Base-by-base conservation (phyloP, 2,797 vertebrate genomes). In the Moxostoma hubbsi region DNA sequence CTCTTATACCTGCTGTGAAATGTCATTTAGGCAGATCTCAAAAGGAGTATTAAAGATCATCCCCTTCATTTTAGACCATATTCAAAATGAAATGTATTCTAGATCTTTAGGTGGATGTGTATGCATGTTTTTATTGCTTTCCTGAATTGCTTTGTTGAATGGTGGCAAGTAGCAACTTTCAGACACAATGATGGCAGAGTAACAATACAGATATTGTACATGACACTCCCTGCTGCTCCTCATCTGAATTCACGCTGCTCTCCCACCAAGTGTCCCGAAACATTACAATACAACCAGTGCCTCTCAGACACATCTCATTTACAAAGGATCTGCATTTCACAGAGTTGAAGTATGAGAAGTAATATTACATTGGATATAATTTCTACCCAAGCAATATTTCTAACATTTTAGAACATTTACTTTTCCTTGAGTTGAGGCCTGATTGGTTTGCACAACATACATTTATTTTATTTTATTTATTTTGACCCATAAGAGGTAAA, bases 211-310 rank as follows among this genome's bases (percentile, higher is more conserved):
- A 82, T 51, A 70, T 18, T 47, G 62, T 59, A 11, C 51, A n/a
- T 36, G 67, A 49, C 75, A 67, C 75, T 68, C 77, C 65, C 82
- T 66, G 36, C 49, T 64, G 73, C 18, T 36, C 51, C 77, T 77
- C 73, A 80, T 76, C 66, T 66, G 36, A 81, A 82, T 64, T 85
- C 73, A 83, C 53, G 59, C 51, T 70, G 49, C 36, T 76, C 47
- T 59, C 13, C 51, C 68, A 45, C 69, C 18, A 57, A 66, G 49
- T 62, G 73, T 80, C 80, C 43, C 2, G n/a, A 47, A 50, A 18
- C 68, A 77, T 79, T 46, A 84, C 67, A 68, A 70, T 71, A 77
- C 53, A 46, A 51, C 9, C 46, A 66, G 57, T 69, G 55, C 59
- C 65, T 61, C 66, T 77, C 62, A 66, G 7, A 74, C 9, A 64